Evolutionary conservation across 2,797 vertebrate species (phyloP).

Genomic region (Vultur gryphus): DNA sequence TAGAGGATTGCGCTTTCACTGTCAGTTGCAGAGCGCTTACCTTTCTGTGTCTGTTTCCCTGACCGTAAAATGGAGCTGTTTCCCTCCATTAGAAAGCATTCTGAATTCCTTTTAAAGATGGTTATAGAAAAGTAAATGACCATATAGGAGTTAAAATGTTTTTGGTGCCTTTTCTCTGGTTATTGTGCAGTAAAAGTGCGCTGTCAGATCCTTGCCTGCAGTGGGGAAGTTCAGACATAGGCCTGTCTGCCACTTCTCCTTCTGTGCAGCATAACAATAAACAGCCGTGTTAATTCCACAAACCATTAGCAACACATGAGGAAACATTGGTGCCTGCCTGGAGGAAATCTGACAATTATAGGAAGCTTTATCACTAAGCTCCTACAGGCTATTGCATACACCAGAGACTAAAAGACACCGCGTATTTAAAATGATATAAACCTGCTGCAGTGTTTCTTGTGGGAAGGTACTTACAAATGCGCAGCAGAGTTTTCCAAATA

Average conservation of each 20-base stretch:
- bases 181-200: neutral
- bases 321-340: slow-evolving; percentile 59
- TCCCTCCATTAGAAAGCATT: neutral
- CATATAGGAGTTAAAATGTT: neutral
- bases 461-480: slow-evolving; percentile 16
- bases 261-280: slow-evolving; percentile 47
- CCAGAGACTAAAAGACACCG: slow-evolving; percentile 32
- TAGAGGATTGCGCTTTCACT: neutral
- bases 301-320: slow-evolving; percentile 62
- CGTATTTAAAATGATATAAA: slow-evolving; percentile 47
- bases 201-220: slow-evolving; percentile 30
- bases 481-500: neutral
- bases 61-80: neutral
- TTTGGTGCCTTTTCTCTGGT: slow-evolving; percentile 3
- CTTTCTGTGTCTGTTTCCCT: neutral
- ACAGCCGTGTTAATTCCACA: slow-evolving; percentile 53
- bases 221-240: slow-evolving; percentile 2
- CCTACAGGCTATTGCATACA: slow-evolving; percentile 31
- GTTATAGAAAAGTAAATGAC: slow-evolving; percentile 20
- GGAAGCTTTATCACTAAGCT: slow-evolving; percentile 63
- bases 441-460: slow-evolving; percentile 28
- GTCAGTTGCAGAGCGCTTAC: neutral
- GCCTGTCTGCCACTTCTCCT: slow-evolving; percentile 25
- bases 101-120: neutral
- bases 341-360: slow-evolving; percentile 60